Evolutionary conservation across 2,113 vertebrate species (phyloP).

Genomic region (Cyprinus carpio): DNA sequence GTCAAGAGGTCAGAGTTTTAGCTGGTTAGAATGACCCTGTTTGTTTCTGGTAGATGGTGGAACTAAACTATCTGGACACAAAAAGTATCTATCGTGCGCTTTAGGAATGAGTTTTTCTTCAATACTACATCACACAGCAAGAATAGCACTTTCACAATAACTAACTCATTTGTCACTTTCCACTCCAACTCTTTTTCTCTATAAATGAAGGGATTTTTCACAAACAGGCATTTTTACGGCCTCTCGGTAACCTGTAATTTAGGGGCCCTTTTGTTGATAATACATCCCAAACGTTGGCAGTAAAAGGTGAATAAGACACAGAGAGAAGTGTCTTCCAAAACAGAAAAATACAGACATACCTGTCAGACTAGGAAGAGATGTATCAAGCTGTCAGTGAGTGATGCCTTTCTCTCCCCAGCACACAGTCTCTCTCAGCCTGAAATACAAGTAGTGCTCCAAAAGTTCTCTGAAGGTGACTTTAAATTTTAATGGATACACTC

Average conservation of each 20-base stretch:
- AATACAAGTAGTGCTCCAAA: slow-evolving; percentile 10
- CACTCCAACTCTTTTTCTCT: background rate
- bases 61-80: background rate
- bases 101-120: background rate
- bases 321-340: background rate
- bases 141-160: background rate
- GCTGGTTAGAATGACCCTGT: background rate
- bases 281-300: background rate
- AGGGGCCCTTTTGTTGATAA: background rate
- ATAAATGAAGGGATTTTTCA: background rate
- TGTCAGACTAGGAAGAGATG: background rate
- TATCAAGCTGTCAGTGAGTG: slow-evolving; percentile 9
- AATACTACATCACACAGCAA: background rate
- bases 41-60: background rate
- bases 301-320: background rate
- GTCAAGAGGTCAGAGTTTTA: background rate
- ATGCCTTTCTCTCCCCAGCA: slow-evolving; percentile 8
- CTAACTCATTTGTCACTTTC: background rate
- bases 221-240: background rate
- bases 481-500: slow-evolving; percentile 34
- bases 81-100: background rate
- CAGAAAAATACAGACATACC: background rate
- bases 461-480: slow-evolving; percentile 24
- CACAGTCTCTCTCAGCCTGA: slow-evolving; percentile 23
- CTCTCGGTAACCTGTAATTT: background rate